Base-by-base conservation (phyloP, 2,888 invertebrate genomes). In the Oasisia sp. region DNA sequence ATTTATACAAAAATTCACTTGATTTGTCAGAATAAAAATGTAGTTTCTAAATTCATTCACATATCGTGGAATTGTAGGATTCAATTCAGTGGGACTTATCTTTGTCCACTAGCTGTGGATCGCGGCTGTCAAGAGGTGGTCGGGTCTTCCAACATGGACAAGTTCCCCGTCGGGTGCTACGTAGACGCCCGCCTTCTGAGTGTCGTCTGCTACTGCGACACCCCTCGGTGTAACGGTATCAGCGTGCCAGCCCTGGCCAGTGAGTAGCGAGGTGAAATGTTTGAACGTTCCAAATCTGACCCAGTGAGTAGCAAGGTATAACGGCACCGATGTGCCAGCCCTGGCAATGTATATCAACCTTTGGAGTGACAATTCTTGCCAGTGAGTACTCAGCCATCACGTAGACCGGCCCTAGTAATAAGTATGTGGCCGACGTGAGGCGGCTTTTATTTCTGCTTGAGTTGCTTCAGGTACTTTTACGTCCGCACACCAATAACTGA, bases 161-260 rank as follows among this genome's bases (percentile, higher is more conserved):
- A 91, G 90, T 58, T 44, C n/a, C 90, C 92, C 32, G 92, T 92
- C 19, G 93, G 91, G 32, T 92, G 92, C 89, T 38, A 32, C 27
- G 58, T 92, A 11, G 91, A 91, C 74, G 44, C 90, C n/a, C 12
- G 45, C 19, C 50, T 92, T 58, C 32, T 89, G 56, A 92, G 92
- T 11, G 89, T 93, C 92, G 89, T 91, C 91, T 94, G 94, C 89
- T 93, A 92, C 92, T 94, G 94, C 91, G 93, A 93, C 91, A 94
- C 94, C 0, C 91, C 89, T 91, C 32, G 93, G 32, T 94, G 94
- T 91, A 94, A 94, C 89, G 94, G 93, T 12, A 92, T 94, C 90
- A 94, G 94, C 91, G 91, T 94, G 27, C 50, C 32, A 27, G 93
- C 93, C 7, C 91, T 93, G 44, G 91, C 92, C 14, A 91, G 94